A percentile compares a stretch with the other conserved stretches of the same genome.
These are phyloP conservation scores for Fregata magnificens DNA, from an alignment of 2,113 vertebrate species.

Conservation along the genomic window DNA sequence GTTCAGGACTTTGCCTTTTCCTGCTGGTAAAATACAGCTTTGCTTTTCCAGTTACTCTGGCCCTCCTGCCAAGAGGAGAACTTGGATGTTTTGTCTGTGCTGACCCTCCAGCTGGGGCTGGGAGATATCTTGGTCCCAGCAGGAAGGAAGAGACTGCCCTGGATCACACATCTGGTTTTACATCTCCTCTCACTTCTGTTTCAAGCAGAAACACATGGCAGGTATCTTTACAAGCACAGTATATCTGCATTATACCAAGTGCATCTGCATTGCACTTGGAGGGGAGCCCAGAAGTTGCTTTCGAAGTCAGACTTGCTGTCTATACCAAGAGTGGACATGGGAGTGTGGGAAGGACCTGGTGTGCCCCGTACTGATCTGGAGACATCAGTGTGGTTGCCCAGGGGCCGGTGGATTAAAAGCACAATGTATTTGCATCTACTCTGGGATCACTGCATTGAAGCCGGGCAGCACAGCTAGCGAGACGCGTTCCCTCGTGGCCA, in stretches of 20 bases:
- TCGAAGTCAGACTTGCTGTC: not conserved
- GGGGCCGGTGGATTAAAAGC: not conserved
- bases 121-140: not conserved
- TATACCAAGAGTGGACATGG: not conserved
- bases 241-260: not conserved
- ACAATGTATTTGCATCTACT: not conserved
- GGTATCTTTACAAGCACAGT: not conserved
- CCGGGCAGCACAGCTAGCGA: not conserved
- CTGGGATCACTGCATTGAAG: not conserved
- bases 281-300: not conserved
- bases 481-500: not conserved
- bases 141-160: not conserved
- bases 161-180: not conserved
- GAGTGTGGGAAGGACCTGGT: not conserved
- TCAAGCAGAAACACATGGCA: conserved; percentile 25
- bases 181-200: not conserved
- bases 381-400: not conserved
- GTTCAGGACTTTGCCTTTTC: not conserved
- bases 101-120: not conserved
- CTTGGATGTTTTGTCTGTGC: conserved; percentile 5
- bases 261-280: not conserved
- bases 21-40: not conserved
- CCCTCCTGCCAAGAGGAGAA: not conserved
- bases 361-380: not conserved
- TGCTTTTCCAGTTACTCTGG: not conserved